Conservation (phyloP, 2,113 vertebrate genomes). For the Paramormyrops kingsleyae region DNA sequence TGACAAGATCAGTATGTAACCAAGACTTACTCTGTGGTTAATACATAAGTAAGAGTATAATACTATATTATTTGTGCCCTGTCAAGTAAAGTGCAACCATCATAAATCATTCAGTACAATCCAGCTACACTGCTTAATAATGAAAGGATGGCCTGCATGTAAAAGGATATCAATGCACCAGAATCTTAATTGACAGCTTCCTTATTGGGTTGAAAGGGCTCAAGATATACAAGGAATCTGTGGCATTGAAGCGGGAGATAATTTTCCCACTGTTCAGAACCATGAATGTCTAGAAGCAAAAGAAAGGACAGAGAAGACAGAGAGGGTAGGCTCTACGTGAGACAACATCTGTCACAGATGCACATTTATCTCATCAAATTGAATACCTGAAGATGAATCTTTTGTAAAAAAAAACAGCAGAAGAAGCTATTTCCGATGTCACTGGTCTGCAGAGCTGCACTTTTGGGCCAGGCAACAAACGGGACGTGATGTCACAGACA, state of each 20-base stretch:
- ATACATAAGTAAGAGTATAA: neutral
- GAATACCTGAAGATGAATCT: neutral
- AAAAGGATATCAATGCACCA: slow-evolving; percentile 99
- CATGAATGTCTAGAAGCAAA: slow-evolving; percentile 92
- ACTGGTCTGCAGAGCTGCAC: neutral
- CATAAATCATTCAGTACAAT: neutral
- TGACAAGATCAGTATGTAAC: neutral
- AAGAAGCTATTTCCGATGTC: neutral
- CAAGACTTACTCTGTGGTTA: neutral
- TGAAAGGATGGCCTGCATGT: slow-evolving; percentile 9
- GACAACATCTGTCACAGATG: neutral
- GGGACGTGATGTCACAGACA: neutral
- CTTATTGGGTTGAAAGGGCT: slow-evolving; percentile 94
- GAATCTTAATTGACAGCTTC: slow-evolving; percentile 90
- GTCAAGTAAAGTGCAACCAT: neutral
- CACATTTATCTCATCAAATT: neutral
- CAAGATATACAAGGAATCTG: slow-evolving; percentile 91
- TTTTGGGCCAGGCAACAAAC: neutral
- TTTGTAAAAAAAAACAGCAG: neutral
- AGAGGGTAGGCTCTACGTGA: neutral
- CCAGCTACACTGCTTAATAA: neutral
- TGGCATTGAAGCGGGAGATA: slow-evolving; percentile 97
- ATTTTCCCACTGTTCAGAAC: slow-evolving; percentile 95
- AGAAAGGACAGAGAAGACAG: slow-evolving; percentile 36
- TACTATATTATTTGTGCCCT: neutral